Evolutionary conservation across 64 coral and sea anemone genomes (phyloP).

Genomic region (Actinia equina): DNA sequence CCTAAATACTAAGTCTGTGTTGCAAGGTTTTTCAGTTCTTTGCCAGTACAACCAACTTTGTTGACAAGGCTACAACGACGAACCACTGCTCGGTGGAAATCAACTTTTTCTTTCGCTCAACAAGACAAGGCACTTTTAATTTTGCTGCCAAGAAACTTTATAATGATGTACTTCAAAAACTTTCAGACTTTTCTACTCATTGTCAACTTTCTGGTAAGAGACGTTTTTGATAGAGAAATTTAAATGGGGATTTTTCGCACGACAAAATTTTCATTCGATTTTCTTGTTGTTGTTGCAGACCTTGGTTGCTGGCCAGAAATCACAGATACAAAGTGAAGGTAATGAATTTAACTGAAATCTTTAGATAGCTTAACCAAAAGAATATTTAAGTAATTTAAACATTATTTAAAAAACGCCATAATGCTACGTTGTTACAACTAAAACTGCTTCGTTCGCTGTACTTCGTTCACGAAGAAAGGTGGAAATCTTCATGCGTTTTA

Average conservation of each 20-base stretch:
- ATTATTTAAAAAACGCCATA: no score
- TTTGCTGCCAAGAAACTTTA: conserved; percentile 4
- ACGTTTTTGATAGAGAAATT: background rate
- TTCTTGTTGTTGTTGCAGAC: conserved; percentile 7
- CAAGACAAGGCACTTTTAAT: conserved; percentile 40
- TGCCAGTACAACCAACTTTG: background rate
- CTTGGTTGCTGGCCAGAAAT: background rate
- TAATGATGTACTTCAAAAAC: background rate
- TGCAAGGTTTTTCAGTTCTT: background rate
- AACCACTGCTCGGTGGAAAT: conserved; percentile 8
- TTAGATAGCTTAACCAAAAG: background rate
- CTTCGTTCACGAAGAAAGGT: no score
- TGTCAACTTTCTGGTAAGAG: background rate
- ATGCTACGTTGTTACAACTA: no score
- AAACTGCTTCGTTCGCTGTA: no score
- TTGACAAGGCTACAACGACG: background rate
- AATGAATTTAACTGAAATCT: background rate
- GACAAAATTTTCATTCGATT: background rate
- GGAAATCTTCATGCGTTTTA: no score
- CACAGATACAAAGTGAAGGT: conserved; percentile 15
- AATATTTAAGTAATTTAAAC: background rate
- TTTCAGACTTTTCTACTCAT: conserved; percentile 17
- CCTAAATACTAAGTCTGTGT: background rate
- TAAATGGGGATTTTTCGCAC: background rate
- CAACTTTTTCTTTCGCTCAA: background rate